These are phyloP conservation scores for Benitochromis conjunctus DNA, from an alignment of 2,113 vertebrate genomes.

Conservation along the genomic window DNA sequence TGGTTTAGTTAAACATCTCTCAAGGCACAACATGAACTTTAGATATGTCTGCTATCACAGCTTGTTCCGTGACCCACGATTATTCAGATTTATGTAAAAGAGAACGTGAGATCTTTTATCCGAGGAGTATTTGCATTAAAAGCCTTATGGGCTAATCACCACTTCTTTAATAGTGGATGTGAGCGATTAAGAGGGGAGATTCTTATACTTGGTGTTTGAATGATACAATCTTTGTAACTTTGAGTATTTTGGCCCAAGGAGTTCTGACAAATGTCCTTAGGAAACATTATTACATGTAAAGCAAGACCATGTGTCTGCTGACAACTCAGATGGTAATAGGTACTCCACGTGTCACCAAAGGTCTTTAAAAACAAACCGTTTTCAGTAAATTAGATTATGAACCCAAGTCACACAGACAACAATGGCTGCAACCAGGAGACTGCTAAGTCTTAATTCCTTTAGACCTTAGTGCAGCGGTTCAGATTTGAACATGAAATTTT, in stretches of 20 bases:
- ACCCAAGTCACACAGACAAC: neutral
- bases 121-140: neutral
- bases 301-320: neutral
- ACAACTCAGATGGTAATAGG: neutral
- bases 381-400: neutral
- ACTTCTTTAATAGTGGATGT: neutral
- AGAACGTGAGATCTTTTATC: neutral
- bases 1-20: slow-evolving; percentile 14
- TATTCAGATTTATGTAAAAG: slow-evolving; percentile 47
- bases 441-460: slow-evolving; percentile 15
- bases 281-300: neutral
- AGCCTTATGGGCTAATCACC: neutral
- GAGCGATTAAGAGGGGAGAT: neutral
- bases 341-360: neutral
- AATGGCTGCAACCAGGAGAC: neutral
- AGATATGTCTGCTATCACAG: neutral
- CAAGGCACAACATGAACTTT: slow-evolving; percentile 26
- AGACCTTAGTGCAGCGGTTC: neutral
- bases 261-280: neutral
- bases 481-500: slow-evolving; percentile 44
- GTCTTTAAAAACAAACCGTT: neutral
- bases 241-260: neutral
- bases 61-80: slow-evolving; percentile 18
- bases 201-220: neutral
- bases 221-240: neutral